Evolutionary conservation across 2,113 vertebrate genomes (phyloP).

Genomic region (Pteronura brasiliensis): DNA sequence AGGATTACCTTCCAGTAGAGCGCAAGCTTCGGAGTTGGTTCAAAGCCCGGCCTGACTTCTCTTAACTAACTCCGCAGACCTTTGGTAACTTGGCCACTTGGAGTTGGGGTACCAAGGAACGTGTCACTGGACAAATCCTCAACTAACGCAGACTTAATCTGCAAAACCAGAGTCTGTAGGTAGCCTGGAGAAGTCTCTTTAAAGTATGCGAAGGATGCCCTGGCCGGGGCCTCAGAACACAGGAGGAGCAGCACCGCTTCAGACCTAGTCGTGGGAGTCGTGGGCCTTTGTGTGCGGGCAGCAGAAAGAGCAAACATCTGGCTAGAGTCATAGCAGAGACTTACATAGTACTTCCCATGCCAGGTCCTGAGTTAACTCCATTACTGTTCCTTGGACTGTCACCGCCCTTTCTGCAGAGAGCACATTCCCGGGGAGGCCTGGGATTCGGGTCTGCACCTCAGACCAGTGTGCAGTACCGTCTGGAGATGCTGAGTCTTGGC

Average conservation of each 20-base stretch:
- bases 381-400: fast-evolving
- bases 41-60: background rate
- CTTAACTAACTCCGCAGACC: background rate
- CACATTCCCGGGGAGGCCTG: background rate
- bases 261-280: background rate
- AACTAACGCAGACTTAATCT: background rate
- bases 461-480: background rate
- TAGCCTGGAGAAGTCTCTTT: background rate
- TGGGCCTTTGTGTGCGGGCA: background rate
- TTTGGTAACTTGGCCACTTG: background rate
- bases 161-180: background rate
- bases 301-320: background rate
- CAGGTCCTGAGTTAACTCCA: background rate
- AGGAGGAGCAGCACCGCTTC: background rate
- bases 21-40: background rate
- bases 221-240: background rate
- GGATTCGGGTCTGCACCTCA: background rate
- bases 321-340: background rate
- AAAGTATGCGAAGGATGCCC: background rate
- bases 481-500: background rate
- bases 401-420: background rate
- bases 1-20: background rate
- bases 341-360: background rate
- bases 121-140: background rate
- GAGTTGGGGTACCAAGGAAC: background rate